These are phyloP conservation scores for Balanococcus diminutus DNA, from an alignment of 2,888 invertebrate species.

Conservation along the genomic window DNA sequence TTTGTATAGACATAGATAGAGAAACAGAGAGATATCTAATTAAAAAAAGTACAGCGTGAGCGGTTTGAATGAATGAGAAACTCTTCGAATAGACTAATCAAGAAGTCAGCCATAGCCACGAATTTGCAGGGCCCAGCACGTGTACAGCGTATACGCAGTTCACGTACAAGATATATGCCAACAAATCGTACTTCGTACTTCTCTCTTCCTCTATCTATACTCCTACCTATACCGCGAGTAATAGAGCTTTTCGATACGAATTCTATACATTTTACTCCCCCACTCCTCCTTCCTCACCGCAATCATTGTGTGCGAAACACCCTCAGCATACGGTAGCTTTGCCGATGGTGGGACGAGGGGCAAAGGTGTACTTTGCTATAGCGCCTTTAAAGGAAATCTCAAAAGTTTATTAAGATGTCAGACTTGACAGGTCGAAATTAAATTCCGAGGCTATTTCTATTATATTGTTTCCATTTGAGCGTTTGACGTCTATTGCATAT, in stretches of 20 bases:
- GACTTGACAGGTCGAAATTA: slow-evolving; percentile 40
- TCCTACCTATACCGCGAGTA: background rate
- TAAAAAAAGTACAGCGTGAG: background rate
- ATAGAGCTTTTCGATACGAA: background rate
- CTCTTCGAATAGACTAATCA: background rate
- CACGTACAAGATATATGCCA: background rate
- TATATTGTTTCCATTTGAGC: slow-evolving; percentile 37
- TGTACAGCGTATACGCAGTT: background rate
- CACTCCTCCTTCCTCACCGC: background rate
- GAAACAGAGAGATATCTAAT: too few species aligned
- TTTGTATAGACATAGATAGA: too few species aligned
- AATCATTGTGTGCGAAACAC: background rate
- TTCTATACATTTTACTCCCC: background rate
- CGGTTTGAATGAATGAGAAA: background rate
- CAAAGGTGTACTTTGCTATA: background rate
- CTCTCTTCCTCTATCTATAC: background rate
- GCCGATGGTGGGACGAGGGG: background rate
- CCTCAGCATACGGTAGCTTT: background rate
- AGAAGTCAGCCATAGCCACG: background rate
- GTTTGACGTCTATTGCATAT: slow-evolving; percentile 42
- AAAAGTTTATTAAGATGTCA: slow-evolving; percentile 42
- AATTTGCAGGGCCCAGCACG: background rate
- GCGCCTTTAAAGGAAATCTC: slow-evolving; percentile 28
- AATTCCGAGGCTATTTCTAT: slow-evolving; percentile 37
- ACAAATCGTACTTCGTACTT: background rate